A percentile compares a stretch with the other conserved stretches of the same genome.
Conservation (phyloP, 2,888 invertebrate genomes). For the Eristalis tenax region DNA sequence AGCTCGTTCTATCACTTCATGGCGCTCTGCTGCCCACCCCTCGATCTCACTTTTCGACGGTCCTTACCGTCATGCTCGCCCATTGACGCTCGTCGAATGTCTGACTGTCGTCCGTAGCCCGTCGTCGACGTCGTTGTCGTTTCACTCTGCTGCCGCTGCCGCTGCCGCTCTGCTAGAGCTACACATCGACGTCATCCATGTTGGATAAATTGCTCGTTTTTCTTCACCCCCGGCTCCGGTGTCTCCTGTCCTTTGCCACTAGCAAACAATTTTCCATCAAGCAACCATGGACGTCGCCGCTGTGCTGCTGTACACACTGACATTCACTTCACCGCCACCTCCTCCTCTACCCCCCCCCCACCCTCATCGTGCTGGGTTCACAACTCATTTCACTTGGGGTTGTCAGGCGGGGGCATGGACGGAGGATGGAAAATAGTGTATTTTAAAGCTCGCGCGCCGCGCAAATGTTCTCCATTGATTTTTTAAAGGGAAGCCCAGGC, state of each 20-base stretch:
- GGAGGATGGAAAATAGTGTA: slow-evolving; percentile 55
- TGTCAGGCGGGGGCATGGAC: background rate
- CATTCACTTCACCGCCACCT: slow-evolving; percentile 6
- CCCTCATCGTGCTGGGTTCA: slow-evolving; percentile 22
- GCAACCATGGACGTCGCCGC: slow-evolving; percentile 52
- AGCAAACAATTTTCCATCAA: slow-evolving; percentile 67
- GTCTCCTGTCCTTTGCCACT: slow-evolving; percentile 26
- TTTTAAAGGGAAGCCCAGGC: slow-evolving; percentile 68
- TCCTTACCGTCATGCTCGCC: background rate
- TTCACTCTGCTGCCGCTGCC: slow-evolving; percentile 24
- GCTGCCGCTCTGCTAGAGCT: background rate
- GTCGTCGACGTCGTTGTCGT: slow-evolving; percentile 29
- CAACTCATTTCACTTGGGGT: slow-evolving; percentile 68
- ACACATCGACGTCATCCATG: slow-evolving; percentile 67
- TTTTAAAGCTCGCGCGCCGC: slow-evolving; percentile 73
- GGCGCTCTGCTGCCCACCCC: slow-evolving; percentile 7
- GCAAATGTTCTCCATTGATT: slow-evolving; percentile 74
- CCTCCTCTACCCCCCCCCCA: background rate
- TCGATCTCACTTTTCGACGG: background rate
- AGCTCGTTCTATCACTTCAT: slow-evolving; percentile 67
- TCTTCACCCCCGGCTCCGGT: slow-evolving; percentile 28
- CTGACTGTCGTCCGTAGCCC: background rate
- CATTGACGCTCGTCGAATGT: background rate
- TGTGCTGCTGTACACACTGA: slow-evolving; percentile 36
- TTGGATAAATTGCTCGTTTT: slow-evolving; percentile 72